Conservation (phyloP, 2,888 invertebrate species). For the Taphrorychus bicolor region DNA sequence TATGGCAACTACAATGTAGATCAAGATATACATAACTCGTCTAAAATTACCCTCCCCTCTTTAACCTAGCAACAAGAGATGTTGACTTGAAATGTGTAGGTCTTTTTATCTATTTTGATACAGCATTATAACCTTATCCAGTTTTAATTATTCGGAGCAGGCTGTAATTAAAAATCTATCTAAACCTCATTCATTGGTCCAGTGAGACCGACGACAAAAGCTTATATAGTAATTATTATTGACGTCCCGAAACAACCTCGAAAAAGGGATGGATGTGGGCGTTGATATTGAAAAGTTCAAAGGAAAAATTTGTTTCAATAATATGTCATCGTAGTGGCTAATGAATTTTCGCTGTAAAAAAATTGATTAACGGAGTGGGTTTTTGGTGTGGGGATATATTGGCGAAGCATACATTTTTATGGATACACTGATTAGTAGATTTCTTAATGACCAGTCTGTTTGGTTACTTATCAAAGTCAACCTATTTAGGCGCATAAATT, state of each 20-base stretch:
- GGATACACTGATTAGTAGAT: not conserved
- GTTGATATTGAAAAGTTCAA: not conserved
- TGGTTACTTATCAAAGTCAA: too few relatives aligned
- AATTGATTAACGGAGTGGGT: constrained; percentile 7
- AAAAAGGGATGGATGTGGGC: not conserved
- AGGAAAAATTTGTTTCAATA: constrained; percentile 4
- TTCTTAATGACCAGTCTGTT: too few relatives aligned
- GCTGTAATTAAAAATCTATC: not conserved
- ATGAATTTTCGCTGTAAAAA: constrained; percentile 15
- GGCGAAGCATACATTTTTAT: constrained; percentile 11
- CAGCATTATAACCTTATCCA: too few relatives aligned
- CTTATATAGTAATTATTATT: not conserved
- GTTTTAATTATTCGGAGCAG: not conserved
- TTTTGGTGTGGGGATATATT: constrained; percentile 21
- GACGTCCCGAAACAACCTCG: too few relatives aligned
- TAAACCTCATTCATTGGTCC: not conserved
- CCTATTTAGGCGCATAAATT: too few relatives aligned
- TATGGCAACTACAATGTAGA: too few relatives aligned
- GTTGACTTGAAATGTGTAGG: too few relatives aligned
- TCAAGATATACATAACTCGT: too few relatives aligned
- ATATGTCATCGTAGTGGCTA: constrained; percentile 2
- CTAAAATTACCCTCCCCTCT: too few relatives aligned
- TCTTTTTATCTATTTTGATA: too few relatives aligned
- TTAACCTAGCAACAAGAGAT: too few relatives aligned
- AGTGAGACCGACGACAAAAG: not conserved